Evolutionary conservation across 2,797 vertebrate genomes (phyloP).

Genomic region (Moxostoma hubbsi): DNA sequence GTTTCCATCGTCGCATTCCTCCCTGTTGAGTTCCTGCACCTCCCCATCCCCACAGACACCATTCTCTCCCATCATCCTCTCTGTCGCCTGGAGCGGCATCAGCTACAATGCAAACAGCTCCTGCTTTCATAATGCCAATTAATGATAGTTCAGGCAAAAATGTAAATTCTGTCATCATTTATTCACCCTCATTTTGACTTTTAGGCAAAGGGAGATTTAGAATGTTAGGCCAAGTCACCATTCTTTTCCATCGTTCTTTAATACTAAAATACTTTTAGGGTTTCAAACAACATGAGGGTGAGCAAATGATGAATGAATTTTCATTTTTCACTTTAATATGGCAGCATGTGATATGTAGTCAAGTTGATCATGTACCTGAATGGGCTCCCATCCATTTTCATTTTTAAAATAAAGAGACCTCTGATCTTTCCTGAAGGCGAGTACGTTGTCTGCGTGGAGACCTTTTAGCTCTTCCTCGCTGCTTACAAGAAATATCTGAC

Average conservation of each 20-base stretch:
- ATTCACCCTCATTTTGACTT: no score
- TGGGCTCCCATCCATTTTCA: constrained; percentile 90
- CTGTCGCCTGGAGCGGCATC: constrained; percentile 83
- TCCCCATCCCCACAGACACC: constrained; percentile 90
- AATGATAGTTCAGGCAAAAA: no score
- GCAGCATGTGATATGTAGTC: constrained; percentile 7
- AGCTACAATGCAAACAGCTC: constrained; percentile 69
- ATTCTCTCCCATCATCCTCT: constrained; percentile 74
- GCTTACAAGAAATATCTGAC: constrained; percentile 94
- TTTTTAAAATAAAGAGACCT: constrained; percentile 95
- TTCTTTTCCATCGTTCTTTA: no score
- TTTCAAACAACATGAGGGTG: no score
- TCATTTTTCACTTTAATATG: background rate
- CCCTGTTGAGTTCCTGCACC: constrained; percentile 83
- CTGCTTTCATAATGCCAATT: background rate
- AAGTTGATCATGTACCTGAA: constrained; percentile 83
- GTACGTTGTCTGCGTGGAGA: constrained; percentile 85
- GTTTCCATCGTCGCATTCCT: constrained; percentile 96
- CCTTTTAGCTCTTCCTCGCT: constrained; percentile 89
- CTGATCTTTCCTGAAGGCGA: constrained; percentile 95
- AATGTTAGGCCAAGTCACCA: no score
- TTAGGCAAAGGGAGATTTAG: no score
- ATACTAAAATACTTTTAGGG: no score
- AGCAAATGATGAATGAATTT: no score
- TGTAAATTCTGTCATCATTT: no score